A percentile compares a stretch with the other conserved stretches of the same genome.
phyloP scores from a whole-genome alignment of 2,797 vertebrate species.

The Hipposideros larvatus region DNA sequence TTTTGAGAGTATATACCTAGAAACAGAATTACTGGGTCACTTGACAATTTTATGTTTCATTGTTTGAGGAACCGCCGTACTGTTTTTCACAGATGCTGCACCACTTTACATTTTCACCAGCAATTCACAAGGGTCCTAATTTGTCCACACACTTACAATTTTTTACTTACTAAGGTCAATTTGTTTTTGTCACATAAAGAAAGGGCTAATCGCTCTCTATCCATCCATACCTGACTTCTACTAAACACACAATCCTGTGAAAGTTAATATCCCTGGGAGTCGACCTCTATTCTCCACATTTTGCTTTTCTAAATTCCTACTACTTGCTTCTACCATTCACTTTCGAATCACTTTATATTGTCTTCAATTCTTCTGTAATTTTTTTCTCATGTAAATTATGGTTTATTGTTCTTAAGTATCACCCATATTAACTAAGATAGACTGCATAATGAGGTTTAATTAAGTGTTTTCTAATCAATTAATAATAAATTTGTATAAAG shows the following conservation, averaged over 20 bases:
- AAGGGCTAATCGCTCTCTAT: background rate
- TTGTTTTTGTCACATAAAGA: background rate
- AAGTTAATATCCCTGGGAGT: background rate
- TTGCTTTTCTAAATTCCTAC: conserved; percentile 40
- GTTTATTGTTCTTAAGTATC: conserved; percentile 26
- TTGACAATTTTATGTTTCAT: background rate
- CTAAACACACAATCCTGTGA: background rate
- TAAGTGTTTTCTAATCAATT: background rate
- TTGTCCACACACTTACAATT: background rate
- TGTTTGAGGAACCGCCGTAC: background rate
- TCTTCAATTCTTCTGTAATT: background rate
- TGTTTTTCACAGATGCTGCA: background rate
- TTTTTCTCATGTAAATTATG: background rate
- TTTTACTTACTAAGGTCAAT: background rate
- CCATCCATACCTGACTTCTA: background rate
- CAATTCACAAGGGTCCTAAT: background rate
- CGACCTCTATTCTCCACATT: background rate
- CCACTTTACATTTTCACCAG: background rate
- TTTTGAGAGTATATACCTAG: background rate
- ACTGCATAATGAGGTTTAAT: background rate
- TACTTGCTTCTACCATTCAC: conserved; percentile 4
- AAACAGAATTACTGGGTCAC: background rate
- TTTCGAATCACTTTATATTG: background rate
- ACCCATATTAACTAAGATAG: conserved; percentile 3
- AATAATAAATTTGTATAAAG: conserved; percentile 19